Percentiles rank a stretch among this genome's conserved stretches.
Evolutionary conservation across 2,888 invertebrate species (phyloP).

Genomic region (Druceiella hillmani): DNA sequence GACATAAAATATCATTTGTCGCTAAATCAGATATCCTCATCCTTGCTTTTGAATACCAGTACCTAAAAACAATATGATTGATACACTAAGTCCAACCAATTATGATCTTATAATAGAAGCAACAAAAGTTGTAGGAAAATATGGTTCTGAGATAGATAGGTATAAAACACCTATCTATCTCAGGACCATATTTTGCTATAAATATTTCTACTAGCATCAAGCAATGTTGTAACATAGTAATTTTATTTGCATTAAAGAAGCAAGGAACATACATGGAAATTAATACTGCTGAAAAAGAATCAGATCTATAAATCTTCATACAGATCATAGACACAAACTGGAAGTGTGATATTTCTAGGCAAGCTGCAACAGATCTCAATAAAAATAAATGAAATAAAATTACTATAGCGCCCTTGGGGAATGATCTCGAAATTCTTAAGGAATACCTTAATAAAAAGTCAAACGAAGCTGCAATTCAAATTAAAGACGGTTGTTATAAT

Average conservation of each 20-base stretch:
- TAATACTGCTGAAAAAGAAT: slow-evolving; percentile 21
- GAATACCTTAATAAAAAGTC: slow-evolving; percentile 20
- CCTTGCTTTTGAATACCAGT: slow-evolving; percentile 1
- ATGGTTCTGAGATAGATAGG: slow-evolving; percentile 20
- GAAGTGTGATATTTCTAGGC: slow-evolving; percentile 24
- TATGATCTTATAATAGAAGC: slow-evolving; percentile 24
- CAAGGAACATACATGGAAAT: slow-evolving; percentile 19
- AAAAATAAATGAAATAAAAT: slow-evolving; percentile 25
- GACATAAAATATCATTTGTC: slow-evolving; percentile 23
- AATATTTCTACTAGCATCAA: slow-evolving; percentile 25
- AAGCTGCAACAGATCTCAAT: slow-evolving; percentile 25
- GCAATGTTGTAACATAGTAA: slow-evolving; percentile 27
- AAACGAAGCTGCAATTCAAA: slow-evolving; percentile 13
- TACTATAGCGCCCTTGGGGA: slow-evolving; percentile 26
- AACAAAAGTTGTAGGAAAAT: slow-evolving; percentile 20
- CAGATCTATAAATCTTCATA: slow-evolving; percentile 23
- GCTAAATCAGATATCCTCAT: slow-evolving; percentile 24
- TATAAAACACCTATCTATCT: slow-evolving; percentile 24
- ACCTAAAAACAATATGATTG: slow-evolving; percentile 1
- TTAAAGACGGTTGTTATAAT: slow-evolving; percentile 20
- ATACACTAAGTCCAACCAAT: no score
- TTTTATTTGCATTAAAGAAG: slow-evolving; percentile 23
- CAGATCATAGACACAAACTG: slow-evolving; percentile 23
- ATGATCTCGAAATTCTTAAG: slow-evolving; percentile 17
- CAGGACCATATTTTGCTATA: no score